Conservation (phyloP, 2,113 vertebrate genomes). For the Xiphophorus hellerii region DNA sequence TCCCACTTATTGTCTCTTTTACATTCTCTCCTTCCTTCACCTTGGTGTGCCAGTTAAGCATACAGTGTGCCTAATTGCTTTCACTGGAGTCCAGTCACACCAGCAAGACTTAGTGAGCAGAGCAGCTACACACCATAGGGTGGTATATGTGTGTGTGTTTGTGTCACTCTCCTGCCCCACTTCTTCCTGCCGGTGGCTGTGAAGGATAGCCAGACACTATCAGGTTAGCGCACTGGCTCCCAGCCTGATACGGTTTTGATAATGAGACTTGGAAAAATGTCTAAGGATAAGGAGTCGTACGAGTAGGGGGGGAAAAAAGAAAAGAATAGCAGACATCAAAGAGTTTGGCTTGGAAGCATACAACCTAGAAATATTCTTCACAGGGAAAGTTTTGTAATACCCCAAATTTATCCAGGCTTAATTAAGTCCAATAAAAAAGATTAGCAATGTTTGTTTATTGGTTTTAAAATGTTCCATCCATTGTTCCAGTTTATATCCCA, state of each 20-base stretch:
- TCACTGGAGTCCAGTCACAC: conserved; percentile 35
- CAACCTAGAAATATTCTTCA: background rate
- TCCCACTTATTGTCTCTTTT: conserved; percentile 9
- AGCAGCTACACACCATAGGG: conserved; percentile 1
- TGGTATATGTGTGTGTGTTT: background rate
- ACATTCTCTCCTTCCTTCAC: conserved; percentile 20
- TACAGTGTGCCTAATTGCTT: conserved; percentile 45
- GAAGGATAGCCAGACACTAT: conserved; percentile 42
- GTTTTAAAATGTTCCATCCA: background rate
- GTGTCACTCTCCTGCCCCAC: conserved; percentile 16
- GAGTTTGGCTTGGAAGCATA: background rate
- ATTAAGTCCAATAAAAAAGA: background rate
- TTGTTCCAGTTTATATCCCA: background rate
- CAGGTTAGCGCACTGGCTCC: conserved; percentile 51
- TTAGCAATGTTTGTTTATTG: background rate
- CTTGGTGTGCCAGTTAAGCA: conserved; percentile 28
- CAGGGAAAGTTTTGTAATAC: background rate
- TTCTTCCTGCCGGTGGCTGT: conserved; percentile 30
- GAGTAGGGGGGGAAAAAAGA: background rate
- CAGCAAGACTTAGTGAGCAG: conserved; percentile 12
- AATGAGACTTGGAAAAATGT: conserved; percentile 39
- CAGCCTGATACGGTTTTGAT: conserved; percentile 46
- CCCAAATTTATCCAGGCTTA: background rate
- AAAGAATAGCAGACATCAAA: background rate
- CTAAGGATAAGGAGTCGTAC: conserved; percentile 33